Evolutionary conservation across 2,888 invertebrate genomes (phyloP).

Genomic region (Sinodicranocentrus sp.): DNA sequence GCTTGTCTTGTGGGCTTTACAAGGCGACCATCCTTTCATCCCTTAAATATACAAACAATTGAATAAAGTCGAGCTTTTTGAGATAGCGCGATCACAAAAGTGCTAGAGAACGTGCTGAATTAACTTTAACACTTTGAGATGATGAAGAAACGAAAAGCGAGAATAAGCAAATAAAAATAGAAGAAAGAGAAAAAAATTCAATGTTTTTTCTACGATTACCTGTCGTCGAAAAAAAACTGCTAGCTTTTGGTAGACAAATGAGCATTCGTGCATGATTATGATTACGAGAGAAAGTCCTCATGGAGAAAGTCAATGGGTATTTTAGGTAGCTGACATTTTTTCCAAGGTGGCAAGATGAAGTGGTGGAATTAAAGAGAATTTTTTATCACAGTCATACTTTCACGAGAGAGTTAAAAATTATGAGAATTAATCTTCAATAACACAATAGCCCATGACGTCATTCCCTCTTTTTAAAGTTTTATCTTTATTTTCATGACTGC

Average conservation of each 20-base stretch:
- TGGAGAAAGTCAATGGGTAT: too few relatives aligned
- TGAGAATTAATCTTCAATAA: too few relatives aligned
- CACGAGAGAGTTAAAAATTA: too few relatives aligned
- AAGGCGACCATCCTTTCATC: neutral
- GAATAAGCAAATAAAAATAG: too few relatives aligned
- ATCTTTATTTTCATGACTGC: too few relatives aligned
- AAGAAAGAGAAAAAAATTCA: neutral
- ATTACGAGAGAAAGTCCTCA: neutral
- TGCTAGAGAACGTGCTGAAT: neutral
- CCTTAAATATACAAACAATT: neutral
- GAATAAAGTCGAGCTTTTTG: neutral
- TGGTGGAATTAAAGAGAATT: too few relatives aligned
- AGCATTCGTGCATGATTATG: constrained; percentile 12
- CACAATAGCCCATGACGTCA: too few relatives aligned
- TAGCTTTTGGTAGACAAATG: neutral
- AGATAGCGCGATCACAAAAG: neutral
- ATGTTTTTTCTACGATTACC: neutral
- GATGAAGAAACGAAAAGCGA: neutral
- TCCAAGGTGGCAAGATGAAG: too few relatives aligned
- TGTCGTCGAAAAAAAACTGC: neutral
- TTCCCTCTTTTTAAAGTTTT: too few relatives aligned
- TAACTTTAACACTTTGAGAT: neutral
- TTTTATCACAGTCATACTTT: too few relatives aligned
- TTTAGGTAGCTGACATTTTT: too few relatives aligned
- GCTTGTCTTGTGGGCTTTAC: neutral